Evolutionary conservation across 35 echinoderm and acorn worm species (phyloP), one percentile per base, ranked within the genome.

Genomic region (Lytechinus variegatus): DNA sequence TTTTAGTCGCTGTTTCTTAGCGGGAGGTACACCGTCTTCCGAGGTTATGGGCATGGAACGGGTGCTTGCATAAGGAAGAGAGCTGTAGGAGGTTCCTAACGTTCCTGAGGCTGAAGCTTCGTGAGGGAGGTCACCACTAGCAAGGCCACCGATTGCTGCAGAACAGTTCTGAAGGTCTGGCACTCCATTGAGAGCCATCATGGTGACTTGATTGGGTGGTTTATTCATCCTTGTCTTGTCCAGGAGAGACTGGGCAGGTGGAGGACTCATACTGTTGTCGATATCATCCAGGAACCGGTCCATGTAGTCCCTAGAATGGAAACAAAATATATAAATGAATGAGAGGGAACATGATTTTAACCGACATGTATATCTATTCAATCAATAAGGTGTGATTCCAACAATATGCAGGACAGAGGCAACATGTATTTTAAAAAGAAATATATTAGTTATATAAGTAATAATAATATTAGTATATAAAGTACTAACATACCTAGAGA

Each of bases 211-310:
- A 14, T 91, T 95, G 10, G 86, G 55, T n/a, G 95, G 96, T 89
- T 95, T 97, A 91, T 96, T 96, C 54, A 95, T 21, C 54, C 97
- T 93, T 87, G 92, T 97, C 79, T 93, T 96, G 95, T 97, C 98
- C 92, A 99, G 44, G 44, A 97, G 90, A 55, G 96, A 96, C 33
- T 97, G 98, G 54, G 98, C 95, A 57, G 98, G 98, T 87, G 97
- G 96, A 54, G 98, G 98, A 94, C 98, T 98, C 27, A 97, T 95
- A 13, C 97, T 95, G 86, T 94, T 97, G 94, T 99, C 98, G 10
- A 96, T 92, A 94, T 99, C 98, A 95, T 99, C 98, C 72, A 99
- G 53, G 95, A 99, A 99, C 71, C 96, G 93, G 52, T 98, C 98
- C 98, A 99, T 99, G 94, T 99, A 99, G 89, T 99, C 97, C 54